Percentiles rank a stretch among this genome's conserved stretches.
phyloP scores from a whole-genome alignment of 2,888 invertebrate species.

The Synanthedon vespiformis region DNA sequence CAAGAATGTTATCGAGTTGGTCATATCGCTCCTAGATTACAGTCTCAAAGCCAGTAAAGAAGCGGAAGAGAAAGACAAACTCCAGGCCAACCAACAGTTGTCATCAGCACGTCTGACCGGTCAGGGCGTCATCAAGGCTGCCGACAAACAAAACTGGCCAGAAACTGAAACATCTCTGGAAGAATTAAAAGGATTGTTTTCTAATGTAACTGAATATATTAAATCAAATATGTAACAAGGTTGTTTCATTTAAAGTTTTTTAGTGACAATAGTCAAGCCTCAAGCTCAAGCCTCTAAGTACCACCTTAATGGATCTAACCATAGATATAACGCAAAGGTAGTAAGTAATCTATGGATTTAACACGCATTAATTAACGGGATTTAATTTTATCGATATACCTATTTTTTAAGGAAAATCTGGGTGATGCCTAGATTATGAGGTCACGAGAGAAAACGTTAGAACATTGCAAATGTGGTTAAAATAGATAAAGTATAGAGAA shows the following conservation, averaged over 20 bases:
- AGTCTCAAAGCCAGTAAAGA: conserved; percentile 66
- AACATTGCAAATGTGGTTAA: too few relatives aligned
- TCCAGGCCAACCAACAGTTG: conserved; percentile 66
- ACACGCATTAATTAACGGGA: too few relatives aligned
- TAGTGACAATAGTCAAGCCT: too few relatives aligned
- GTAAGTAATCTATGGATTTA: too few relatives aligned
- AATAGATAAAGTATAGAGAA: too few relatives aligned
- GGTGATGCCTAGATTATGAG: too few relatives aligned
- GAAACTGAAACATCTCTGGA: conserved; percentile 39
- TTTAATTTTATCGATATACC: too few relatives aligned
- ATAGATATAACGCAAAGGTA: too few relatives aligned
- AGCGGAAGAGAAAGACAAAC: conserved; percentile 53
- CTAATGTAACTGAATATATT: conserved; percentile 51
- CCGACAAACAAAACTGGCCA: conserved; percentile 55
- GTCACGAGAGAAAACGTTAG: too few relatives aligned
- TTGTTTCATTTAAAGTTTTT: conserved; percentile 9
- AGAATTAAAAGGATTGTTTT: conserved; percentile 33
- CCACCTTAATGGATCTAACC: too few relatives aligned
- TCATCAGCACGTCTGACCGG: conserved; percentile 71
- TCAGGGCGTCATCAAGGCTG: conserved; percentile 66
- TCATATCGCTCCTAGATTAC: conserved; percentile 68
- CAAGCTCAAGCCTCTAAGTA: too few relatives aligned
- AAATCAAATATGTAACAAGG: conserved; percentile 41
- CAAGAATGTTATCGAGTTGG: conserved; percentile 72
- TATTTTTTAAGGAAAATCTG: too few relatives aligned